Percentiles rank a stretch among this genome's conserved stretches.
Conservation (phyloP, 2,888 invertebrate genomes). For the Xanthorhoe spadicearia region DNA sequence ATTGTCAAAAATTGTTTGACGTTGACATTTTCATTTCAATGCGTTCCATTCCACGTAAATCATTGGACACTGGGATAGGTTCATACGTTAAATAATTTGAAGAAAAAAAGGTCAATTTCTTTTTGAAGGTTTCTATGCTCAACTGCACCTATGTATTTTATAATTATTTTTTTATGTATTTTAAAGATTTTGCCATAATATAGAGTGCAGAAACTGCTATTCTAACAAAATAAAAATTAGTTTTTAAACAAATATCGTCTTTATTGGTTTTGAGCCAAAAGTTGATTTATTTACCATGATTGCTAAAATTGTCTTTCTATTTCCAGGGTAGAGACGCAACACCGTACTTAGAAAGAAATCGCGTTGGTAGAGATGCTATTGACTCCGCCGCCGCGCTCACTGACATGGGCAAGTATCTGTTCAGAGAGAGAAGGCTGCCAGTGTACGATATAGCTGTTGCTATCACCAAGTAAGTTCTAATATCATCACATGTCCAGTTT, state of each 20-base stretch:
- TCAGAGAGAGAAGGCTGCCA: conserved; percentile 95
- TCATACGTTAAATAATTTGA: no score
- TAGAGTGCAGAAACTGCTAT: no score
- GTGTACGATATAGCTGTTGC: conserved; percentile 98
- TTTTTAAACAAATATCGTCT: no score
- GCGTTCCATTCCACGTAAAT: conserved; percentile 21
- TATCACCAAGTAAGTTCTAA: conserved; percentile 94
- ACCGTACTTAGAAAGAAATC: conserved; percentile 96
- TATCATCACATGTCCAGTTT: not conserved
- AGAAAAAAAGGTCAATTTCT: no score
- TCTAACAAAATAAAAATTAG: no score
- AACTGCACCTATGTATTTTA: no score
- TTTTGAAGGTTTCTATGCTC: no score
- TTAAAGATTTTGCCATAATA: no score
- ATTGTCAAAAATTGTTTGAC: not conserved
- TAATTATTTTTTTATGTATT: no score
- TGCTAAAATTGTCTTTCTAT: conserved; percentile 2
- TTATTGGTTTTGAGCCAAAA: no score
- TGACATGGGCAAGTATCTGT: conserved; percentile 98
- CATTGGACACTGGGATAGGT: no score
- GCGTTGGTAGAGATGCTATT: conserved; percentile 96
- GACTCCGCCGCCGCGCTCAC: conserved; percentile 97
- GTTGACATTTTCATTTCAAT: conserved; percentile 13
- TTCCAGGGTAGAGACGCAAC: conserved; percentile 96
- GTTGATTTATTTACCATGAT: not conserved